A percentile compares a stretch with the other conserved stretches of the same genome.
phyloP scores from a whole-genome alignment of 23 tunicate species.

The Ciona savignyi region DNA sequence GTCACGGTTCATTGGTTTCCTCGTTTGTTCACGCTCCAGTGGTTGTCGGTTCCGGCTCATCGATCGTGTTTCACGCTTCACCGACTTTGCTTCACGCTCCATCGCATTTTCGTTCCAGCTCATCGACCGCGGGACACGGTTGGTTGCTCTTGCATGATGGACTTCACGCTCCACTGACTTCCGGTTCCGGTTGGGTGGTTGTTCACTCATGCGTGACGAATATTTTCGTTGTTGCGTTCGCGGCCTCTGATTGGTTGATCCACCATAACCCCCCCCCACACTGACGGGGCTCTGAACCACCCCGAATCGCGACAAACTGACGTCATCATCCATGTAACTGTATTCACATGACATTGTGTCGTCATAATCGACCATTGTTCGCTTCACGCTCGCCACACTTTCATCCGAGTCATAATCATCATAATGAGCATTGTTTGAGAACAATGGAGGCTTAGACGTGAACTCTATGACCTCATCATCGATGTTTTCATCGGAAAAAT shows the following conservation, averaged over 20 bases:
- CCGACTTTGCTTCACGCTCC: not conserved
- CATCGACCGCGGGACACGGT: too few species aligned
- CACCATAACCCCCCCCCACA: not conserved
- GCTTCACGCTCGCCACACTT: not conserved
- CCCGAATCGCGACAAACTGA: constrained; percentile 46
- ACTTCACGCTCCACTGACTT: not conserved
- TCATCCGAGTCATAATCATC: not conserved
- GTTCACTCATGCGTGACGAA: not conserved
- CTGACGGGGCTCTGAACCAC: constrained; percentile 15
- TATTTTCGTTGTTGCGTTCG: not conserved
- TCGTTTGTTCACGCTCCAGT: not conserved
- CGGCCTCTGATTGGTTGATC: not conserved
- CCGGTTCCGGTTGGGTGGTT: too few species aligned
- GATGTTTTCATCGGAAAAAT: not conserved
- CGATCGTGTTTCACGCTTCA: not conserved
- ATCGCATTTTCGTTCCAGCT: not conserved
- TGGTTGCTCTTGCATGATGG: too few species aligned
- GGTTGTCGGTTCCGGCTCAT: not conserved
- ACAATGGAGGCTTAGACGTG: not conserved
- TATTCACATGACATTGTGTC: not conserved
- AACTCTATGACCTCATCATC: not conserved
- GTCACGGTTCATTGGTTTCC: too few species aligned
- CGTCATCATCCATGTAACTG: constrained; percentile 29
- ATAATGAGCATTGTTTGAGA: not conserved
- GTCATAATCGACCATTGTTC: constrained; percentile 4